Conservation (phyloP, 2,888 invertebrate species). For the Hartigia nigra region DNA sequence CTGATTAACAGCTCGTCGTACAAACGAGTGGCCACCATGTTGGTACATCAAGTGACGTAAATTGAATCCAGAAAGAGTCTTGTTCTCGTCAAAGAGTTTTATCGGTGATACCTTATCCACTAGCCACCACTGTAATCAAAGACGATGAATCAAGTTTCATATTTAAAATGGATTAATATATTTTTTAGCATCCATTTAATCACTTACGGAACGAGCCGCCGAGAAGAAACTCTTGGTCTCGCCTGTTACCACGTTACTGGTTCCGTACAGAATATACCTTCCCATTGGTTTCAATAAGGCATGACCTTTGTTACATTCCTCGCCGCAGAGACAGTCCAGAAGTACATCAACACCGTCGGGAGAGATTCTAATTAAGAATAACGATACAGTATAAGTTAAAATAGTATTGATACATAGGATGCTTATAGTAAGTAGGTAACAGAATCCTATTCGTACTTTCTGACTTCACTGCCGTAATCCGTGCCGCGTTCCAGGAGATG, state of each 20-base stretch:
- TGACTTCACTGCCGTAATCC: constrained; percentile 86
- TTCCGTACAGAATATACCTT: constrained; percentile 87
- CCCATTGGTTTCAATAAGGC: constrained; percentile 88
- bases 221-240: constrained; percentile 93
- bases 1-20: constrained; percentile 77
- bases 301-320: constrained; percentile 88
- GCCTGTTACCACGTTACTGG: constrained; percentile 89
- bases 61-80: constrained; percentile 84
- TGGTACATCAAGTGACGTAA: constrained; percentile 86
- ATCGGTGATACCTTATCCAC: constrained; percentile 91
- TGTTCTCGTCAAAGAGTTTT: constrained; percentile 90
- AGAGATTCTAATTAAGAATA: constrained; percentile 69
- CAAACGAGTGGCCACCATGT: constrained; percentile 78
- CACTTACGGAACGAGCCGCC: constrained; percentile 87
- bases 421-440: too few species aligned
- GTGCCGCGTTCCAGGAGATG: constrained; percentile 83
- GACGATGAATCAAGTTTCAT: constrained; percentile 57
- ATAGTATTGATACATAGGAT: not conserved
- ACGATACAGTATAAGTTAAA: constrained; percentile 3
- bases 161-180: constrained; percentile 75
- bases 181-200: constrained; percentile 9
- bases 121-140: constrained; percentile 84
- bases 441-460: constrained; percentile 73
- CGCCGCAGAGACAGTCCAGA: constrained; percentile 88
- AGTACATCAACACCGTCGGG: constrained; percentile 88